phyloP scores from a whole-genome alignment of 2,888 invertebrate genomes.

The Pollenia griseotomentosa region DNA sequence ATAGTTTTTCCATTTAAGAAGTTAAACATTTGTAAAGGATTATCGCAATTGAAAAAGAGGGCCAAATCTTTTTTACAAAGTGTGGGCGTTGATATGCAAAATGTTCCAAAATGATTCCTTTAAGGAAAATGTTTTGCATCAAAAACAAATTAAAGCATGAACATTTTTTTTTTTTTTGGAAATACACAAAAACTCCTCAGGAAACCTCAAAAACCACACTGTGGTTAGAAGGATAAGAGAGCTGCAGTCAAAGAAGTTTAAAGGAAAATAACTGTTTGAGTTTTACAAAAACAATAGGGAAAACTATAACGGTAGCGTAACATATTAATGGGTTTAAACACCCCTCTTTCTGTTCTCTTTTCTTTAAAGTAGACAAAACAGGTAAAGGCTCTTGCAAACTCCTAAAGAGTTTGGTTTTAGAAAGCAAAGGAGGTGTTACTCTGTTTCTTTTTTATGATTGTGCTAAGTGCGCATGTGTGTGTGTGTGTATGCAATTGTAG shows the following conservation, averaged over 20 bases:
- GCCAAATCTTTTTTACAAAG: not conserved
- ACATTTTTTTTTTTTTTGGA: slow-evolving; percentile 31
- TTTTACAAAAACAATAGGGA: not conserved
- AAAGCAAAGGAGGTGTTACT: slow-evolving; percentile 29
- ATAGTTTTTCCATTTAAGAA: not conserved
- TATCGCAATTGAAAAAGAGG: slow-evolving; percentile 78
- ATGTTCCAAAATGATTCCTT: slow-evolving; percentile 11
- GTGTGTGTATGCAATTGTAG: not conserved
- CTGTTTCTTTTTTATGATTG: not conserved
- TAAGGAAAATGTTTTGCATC: slow-evolving; percentile 36
- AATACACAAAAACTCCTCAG: slow-evolving; percentile 6
- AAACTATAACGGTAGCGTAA: slow-evolving; percentile 74
- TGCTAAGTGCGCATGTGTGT: not conserved
- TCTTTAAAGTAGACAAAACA: not conserved
- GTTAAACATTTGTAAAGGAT: slow-evolving; percentile 79
- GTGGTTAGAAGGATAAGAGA: slow-evolving; percentile 52
- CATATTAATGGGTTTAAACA: slow-evolving; percentile 80
- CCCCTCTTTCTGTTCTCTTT: slow-evolving; percentile 73
- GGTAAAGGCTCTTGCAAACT: slow-evolving; percentile 2
- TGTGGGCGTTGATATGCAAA: slow-evolving; percentile 68
- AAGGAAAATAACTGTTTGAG: not conserved
- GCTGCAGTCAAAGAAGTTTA: not conserved
- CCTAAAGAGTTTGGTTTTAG: not conserved
- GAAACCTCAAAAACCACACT: slow-evolving; percentile 73
- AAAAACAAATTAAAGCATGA: slow-evolving; percentile 71